Evolutionary conservation across 2,888 invertebrate genomes (phyloP).

Genomic region (Microplitis deprimator): DNA sequence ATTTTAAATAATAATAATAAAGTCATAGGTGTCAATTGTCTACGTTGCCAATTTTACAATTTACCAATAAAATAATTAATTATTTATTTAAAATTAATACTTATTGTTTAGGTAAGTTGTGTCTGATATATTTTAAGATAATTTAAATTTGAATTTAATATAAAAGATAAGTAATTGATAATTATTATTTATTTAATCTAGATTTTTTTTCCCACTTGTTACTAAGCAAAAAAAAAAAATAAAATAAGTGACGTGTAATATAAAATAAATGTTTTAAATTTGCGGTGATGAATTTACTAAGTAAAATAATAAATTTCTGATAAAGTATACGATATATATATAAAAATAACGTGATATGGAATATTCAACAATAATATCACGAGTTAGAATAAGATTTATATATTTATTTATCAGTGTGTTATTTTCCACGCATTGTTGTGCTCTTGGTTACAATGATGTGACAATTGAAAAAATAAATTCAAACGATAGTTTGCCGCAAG

Average conservation of each 20-base stretch:
- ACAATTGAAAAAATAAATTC: constrained; percentile 3
- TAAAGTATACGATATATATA: neutral
- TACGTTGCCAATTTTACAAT: neutral
- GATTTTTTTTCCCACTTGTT: neutral
- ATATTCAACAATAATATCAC: constrained; percentile 18
- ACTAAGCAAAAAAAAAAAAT: neutral
- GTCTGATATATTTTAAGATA: no score
- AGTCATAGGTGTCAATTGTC: neutral
- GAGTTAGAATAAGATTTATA: constrained; percentile 20
- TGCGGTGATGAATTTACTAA: neutral
- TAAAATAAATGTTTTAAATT: neutral
- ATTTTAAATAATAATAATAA: no score
- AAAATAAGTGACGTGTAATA: neutral
- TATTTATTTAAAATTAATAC: neutral
- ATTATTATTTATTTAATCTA: no score
- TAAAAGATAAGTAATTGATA: no score
- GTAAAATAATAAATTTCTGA: neutral
- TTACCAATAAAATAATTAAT: neutral
- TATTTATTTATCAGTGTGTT: constrained; percentile 31
- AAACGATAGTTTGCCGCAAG: neutral
- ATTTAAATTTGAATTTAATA: no score
- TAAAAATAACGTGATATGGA: constrained; percentile 14
- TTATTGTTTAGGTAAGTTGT: no score
- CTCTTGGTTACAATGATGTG: constrained; percentile 26
- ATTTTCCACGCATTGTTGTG: constrained; percentile 27